A percentile compares a stretch with the other conserved stretches of the same genome.
These are phyloP conservation scores for Apostichopus californicus DNA, from an alignment of 35 echinoderm and acorn worm genomes.

Conservation along the genomic window DNA sequence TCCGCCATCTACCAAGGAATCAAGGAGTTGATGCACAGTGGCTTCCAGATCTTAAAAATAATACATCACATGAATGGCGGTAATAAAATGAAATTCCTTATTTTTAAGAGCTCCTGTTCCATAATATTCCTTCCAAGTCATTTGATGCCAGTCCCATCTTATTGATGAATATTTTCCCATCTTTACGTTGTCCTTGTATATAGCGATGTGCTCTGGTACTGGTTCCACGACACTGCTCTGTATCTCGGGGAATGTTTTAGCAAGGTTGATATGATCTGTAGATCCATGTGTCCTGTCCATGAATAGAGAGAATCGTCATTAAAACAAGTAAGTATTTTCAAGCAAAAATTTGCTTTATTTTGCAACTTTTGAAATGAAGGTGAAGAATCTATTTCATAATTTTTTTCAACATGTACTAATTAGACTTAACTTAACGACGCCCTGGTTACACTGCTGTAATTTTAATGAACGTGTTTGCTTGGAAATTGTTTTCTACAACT, in stretches of 20 bases:
- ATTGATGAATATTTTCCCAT: not conserved
- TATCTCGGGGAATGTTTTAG: not conserved
- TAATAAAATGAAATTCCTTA: not conserved
- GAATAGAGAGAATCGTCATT: not conserved
- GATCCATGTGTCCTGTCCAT: not conserved
- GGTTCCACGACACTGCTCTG: not conserved
- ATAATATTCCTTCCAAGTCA: not conserved
- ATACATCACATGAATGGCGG: not conserved
- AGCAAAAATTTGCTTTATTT: too few species aligned
- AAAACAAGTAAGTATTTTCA: too few species aligned
- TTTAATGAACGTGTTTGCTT: too few species aligned
- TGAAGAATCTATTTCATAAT: too few species aligned
- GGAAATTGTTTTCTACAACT: too few species aligned
- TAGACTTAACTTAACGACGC: too few species aligned
- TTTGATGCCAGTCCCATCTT: not conserved
- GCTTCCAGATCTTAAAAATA: not conserved
- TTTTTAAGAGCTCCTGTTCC: not conserved
- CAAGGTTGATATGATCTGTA: not conserved
- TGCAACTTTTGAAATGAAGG: too few species aligned
- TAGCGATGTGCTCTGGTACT: not conserved
- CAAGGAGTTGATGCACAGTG: not conserved
- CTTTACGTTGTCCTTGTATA: not conserved
- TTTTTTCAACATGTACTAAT: too few species aligned
- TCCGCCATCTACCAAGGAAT: not conserved
- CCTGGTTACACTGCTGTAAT: too few species aligned